These are phyloP conservation scores for Myotis vivesi DNA, from an alignment of 2,797 vertebrate species.

Conservation along the genomic window DNA sequence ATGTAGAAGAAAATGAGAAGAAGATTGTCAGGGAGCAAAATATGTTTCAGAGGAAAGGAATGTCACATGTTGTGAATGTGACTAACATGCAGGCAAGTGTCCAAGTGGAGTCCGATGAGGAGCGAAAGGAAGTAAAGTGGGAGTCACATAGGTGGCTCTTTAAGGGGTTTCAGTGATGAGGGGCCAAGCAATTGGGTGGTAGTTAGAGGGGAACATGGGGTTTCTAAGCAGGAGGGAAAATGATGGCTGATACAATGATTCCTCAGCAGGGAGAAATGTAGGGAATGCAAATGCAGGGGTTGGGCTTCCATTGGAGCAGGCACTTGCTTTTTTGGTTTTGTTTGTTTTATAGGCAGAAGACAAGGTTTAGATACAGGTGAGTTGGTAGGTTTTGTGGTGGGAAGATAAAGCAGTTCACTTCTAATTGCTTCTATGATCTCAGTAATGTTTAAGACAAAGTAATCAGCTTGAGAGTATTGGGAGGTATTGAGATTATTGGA, in stretches of 20 bases:
- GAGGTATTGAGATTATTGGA: background rate
- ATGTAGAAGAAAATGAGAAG: background rate
- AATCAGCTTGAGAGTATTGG: background rate
- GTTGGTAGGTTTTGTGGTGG: background rate
- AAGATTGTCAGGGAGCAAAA: background rate
- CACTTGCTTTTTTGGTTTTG: background rate
- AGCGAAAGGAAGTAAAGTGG: background rate
- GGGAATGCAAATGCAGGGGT: background rate
- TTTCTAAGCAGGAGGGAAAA: background rate
- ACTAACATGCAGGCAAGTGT: background rate
- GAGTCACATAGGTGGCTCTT: background rate
- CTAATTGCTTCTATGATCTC: background rate
- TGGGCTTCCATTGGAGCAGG: background rate
- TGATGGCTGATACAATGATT: background rate
- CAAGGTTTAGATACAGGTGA: background rate
- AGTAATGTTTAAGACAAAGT: background rate
- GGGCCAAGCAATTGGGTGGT: background rate
- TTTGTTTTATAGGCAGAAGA: background rate
- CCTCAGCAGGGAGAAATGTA: background rate
- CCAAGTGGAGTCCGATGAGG: background rate
- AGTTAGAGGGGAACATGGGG: background rate
- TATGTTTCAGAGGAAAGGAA: background rate
- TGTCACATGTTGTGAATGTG: background rate
- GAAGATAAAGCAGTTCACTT: background rate
- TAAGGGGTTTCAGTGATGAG: background rate